Evolutionary conservation across 2,113 vertebrate species (phyloP), one percentile per base, ranked within the genome.

Genomic region (Steatornis caripensis): DNA sequence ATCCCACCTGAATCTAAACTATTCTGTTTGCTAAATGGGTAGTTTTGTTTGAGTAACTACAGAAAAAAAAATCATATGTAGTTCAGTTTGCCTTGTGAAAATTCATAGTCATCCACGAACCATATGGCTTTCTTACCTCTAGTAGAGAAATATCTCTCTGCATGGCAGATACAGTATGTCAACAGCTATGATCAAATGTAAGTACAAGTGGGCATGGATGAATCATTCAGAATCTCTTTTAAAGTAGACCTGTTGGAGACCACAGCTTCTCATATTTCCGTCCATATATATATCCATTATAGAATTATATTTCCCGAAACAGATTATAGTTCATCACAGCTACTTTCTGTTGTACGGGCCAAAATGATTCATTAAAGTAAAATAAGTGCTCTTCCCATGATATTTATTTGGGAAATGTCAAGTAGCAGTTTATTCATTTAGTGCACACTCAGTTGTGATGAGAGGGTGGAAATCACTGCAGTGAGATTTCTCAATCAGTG

Each of bases 371-470:
- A 96, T 93, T 96, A 70, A 88, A 96, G 79, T 88, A 88, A 96
- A 96, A 82, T n/a, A 96, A 96, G 87, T 96, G 43, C 76, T 96
- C 76, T 93, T 86, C 70, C 76, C 53, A 30, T 96, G 89, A 34
- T 96, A 92, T 90, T 96, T 96, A 90, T 94, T 92, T 94, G 88
- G 77, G 79, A 96, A 96, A 97, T 96, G 94, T 95, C 95, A 96
- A 96, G 95, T 81, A 94, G 92, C 72, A 88, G 96, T 96, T 96
- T 93, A 93, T 94, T 83, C 90, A 93, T 87, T 94, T 96, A 75
- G 85, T 84, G 39, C 90, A 62, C 0, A 4, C 77, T 95, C 45
- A 4, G 88, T 86, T 93, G 57, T 90, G 90, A 74, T 78, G 85
- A 92, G 92, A 92, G 83, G 74, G 78, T 91, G 68, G 84, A 93